These are phyloP conservation scores for Otis tarda DNA, from an alignment of 2,113 vertebrate species.

Conservation along the genomic window DNA sequence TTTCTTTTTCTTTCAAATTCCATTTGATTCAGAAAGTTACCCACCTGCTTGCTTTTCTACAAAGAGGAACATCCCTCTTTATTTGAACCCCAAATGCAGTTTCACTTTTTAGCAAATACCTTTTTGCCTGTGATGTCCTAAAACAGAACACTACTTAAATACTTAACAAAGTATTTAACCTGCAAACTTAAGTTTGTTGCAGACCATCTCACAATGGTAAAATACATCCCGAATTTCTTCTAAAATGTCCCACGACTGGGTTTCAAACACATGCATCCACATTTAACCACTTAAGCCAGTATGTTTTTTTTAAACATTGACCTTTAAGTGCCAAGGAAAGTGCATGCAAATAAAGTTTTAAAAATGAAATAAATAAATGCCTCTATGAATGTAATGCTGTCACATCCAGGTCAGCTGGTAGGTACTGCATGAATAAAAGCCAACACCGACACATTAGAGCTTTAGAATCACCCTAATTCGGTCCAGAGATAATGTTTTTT, in stretches of 20 bases:
- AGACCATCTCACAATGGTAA: neutral
- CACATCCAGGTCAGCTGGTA: neutral
- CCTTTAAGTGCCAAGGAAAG: neutral
- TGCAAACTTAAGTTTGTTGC: neutral
- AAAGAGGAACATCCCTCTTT: neutral
- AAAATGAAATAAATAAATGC: neutral
- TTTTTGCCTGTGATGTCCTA: neutral
- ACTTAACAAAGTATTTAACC: neutral
- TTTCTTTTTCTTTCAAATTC: neutral
- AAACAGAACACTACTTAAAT: neutral
- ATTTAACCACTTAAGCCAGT: neutral
- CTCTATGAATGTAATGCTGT: neutral
- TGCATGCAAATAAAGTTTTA: neutral
- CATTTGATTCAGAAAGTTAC: neutral
- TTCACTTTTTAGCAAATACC: neutral
- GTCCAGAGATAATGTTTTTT: neutral
- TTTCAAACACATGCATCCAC: neutral
- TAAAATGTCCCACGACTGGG: neutral
- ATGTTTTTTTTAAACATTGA: neutral
- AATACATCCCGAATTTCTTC: neutral
- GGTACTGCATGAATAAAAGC: neutral
- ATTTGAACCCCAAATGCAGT: neutral
- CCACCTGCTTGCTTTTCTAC: neutral
- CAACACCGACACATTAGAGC: accelerated
- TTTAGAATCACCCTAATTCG: neutral